Base-by-base conservation (phyloP, 35 echinoderm and acorn worm genomes). In the Chiridota heheva region DNA sequence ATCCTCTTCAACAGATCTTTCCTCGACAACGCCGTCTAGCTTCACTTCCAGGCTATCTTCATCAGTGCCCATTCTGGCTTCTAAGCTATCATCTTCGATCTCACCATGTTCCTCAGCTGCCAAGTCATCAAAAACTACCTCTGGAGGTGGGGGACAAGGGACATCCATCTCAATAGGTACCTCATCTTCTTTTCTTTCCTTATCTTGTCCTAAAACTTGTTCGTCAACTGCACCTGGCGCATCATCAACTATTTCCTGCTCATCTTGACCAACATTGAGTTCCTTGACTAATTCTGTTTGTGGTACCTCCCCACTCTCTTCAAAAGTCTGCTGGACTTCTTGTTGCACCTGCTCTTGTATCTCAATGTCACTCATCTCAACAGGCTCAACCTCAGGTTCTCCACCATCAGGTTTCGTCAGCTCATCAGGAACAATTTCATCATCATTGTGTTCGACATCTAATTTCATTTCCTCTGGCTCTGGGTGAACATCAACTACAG, bases 31-130 rank as follows among this genome's bases (percentile, higher is more conserved):
- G 2, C 75, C 75, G n/a, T n/a, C n/a, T 40, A 78, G 51, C 62
- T 60, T 78, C 17, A 78, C 75, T 62, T 78, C 75, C 53, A 78
- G 20, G 75, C 75, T 78, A 41, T 78, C 75, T 5, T 74, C 70
- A 16, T 78, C 75, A 60, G 75, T 78, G 13, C 62, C 75, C 16
- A 78, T 25, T 10, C 55, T 26, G 7, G 33, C 57, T 53, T 78
- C 75, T 38, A 78, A 42, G 46, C 75, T 78, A 30, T 78, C 75
- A 78, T 78, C 51, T 10, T 35, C 62, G 51, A 61, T 60, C 41
- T 61, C 46, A 36, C 43, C 10, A 53, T 57, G 32, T 7, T 78
- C 46, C 57, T 76, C 72, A 18, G 47, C 70, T 2, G 27, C 13
- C 58, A 78, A 60, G 33, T 78, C 75, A 37, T 78, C 75, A 78